Percentiles rank a stretch among this genome's conserved stretches.
These are phyloP conservation scores for Xiphias gladius DNA, from an alignment of 2,113 vertebrate species.

Conservation along the genomic window DNA sequence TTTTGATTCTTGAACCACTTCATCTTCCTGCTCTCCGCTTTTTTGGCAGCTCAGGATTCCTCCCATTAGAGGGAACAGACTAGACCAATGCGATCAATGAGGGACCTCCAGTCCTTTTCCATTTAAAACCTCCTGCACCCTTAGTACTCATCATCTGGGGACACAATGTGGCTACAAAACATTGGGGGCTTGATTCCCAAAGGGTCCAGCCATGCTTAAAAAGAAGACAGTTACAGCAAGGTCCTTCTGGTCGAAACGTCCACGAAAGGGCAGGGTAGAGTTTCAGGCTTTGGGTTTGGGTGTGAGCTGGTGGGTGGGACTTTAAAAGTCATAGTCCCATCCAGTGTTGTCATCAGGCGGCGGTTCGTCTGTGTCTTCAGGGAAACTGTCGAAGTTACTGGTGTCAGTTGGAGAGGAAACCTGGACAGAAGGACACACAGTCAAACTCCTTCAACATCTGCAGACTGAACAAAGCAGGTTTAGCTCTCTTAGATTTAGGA, in stretches of 20 bases:
- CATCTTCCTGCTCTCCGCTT: background rate
- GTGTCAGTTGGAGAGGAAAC: slow-evolving; percentile 94
- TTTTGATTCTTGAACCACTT: background rate
- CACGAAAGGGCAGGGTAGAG: slow-evolving; percentile 46
- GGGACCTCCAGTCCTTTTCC: background rate
- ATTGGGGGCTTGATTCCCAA: background rate
- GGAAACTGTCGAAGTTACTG: slow-evolving; percentile 98
- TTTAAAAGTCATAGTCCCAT: slow-evolving; percentile 96
- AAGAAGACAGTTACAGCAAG: background rate
- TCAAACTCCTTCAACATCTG: background rate
- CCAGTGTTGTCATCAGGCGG: slow-evolving; percentile 97
- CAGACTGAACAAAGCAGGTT: background rate
- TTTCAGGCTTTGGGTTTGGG: background rate
- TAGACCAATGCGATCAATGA: background rate
- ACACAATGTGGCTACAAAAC: slow-evolving; percentile 13
- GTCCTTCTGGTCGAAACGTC: background rate
- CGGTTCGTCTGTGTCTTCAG: slow-evolving; percentile 94
- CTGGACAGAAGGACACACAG: slow-evolving; percentile 71
- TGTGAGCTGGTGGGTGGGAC: background rate
- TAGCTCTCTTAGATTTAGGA: too few species aligned
- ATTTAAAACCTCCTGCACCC: background rate
- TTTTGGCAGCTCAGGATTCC: background rate
- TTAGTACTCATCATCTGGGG: background rate
- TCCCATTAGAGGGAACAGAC: background rate
- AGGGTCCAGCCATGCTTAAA: background rate